Conservation (phyloP, 2,888 invertebrate genomes). For the Palloptera scutellata region DNA sequence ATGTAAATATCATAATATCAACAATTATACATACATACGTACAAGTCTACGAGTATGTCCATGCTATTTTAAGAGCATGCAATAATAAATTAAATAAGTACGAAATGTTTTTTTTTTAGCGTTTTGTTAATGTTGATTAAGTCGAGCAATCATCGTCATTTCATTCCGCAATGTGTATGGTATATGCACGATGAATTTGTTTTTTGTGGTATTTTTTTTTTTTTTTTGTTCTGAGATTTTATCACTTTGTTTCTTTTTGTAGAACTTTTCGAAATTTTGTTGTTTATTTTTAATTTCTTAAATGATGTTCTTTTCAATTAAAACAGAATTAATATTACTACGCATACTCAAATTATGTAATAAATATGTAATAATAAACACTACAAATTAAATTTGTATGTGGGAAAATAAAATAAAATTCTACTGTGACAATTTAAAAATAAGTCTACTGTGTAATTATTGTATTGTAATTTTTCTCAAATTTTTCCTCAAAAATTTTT, state of each 20-base stretch:
- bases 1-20: conserved; percentile 14
- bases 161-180: neutral
- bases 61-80: neutral
- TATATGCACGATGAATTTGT: neutral
- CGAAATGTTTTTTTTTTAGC: conserved; percentile 5
- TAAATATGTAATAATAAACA: conserved; percentile 2
- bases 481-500: neutral
- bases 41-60: conserved; percentile 8
- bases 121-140: too few species aligned
- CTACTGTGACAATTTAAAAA: neutral
- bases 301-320: neutral
- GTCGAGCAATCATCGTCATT: too few species aligned
- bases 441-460: neutral
- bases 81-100: neutral
- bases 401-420: conserved; percentile 8
- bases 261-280: conserved; percentile 1
- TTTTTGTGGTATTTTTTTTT: conserved; percentile 5
- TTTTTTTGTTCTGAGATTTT: conserved; percentile 10
- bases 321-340: too few species aligned
- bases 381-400: conserved; percentile 18
- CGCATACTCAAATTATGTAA: too few species aligned
- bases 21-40: conserved; percentile 3
- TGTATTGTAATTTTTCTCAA: neutral
- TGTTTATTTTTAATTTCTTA: conserved; percentile 4
- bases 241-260: neutral